Conservation (phyloP, 2,113 vertebrate genomes). For the Gorsachius goisagi region DNA sequence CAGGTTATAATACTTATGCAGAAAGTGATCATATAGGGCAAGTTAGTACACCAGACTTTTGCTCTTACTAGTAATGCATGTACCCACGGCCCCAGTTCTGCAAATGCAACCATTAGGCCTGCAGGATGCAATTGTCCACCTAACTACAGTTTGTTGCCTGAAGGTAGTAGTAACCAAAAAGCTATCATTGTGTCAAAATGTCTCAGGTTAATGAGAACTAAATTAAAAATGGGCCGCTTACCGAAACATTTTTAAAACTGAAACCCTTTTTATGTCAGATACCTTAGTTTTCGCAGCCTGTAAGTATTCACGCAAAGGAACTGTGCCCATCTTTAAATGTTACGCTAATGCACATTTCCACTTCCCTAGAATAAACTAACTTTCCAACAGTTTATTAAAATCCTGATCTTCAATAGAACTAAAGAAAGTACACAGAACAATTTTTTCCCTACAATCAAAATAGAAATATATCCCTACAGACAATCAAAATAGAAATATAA, state of each 20-base stretch:
- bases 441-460: background rate
- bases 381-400: background rate
- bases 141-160: background rate
- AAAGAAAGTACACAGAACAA: background rate
- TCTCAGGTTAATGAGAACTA: background rate
- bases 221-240: background rate
- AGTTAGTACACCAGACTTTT: background rate
- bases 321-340: background rate
- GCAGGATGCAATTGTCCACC: background rate
- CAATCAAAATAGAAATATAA: background rate
- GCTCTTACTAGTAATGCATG: background rate
- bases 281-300: background rate
- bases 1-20: background rate
- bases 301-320: background rate
- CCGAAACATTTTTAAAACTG: background rate
- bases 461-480: background rate
- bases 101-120: background rate
- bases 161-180: background rate
- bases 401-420: background rate
- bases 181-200: background rate
- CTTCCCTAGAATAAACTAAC: background rate
- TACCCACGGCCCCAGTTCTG: background rate
- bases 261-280: background rate
- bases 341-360: background rate
- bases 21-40: background rate